phyloP scores from a whole-genome alignment of 1,140 invertebrate species.

The Drosophila jambulina region DNA sequence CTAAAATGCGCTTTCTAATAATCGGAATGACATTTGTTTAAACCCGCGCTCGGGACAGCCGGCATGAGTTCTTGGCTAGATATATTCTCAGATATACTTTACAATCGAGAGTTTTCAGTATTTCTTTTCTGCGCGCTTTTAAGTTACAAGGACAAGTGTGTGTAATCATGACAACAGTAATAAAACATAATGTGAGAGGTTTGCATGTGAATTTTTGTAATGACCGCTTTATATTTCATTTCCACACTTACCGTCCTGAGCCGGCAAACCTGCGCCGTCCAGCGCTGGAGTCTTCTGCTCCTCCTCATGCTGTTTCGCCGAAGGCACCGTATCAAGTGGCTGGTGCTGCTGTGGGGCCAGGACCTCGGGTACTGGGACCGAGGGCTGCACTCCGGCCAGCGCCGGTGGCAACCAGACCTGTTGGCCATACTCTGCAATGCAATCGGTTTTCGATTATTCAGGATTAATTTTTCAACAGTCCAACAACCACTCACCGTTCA shows the following conservation, averaged over 20 bases:
- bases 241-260: constrained; percentile 75
- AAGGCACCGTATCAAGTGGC: constrained; percentile 10
- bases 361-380: constrained; percentile 32
- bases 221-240: constrained; percentile 62
- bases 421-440: constrained; percentile 64
- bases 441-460: too few species aligned
- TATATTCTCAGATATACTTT: constrained; percentile 44
- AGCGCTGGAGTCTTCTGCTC: constrained; percentile 56
- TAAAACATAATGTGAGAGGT: constrained; percentile 82
- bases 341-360: constrained; percentile 31
- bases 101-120: constrained; percentile 24
- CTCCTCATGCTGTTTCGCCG: constrained; percentile 33
- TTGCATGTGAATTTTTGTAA: constrained; percentile 78
- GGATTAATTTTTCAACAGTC: not conserved
- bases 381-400: constrained; percentile 36
- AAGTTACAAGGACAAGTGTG: constrained; percentile 49
- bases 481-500: constrained; percentile 58
- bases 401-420: constrained; percentile 71
- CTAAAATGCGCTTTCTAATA: constrained; percentile 41
- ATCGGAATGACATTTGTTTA: constrained; percentile 42
- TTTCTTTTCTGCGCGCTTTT: constrained; percentile 39
- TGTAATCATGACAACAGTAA: constrained; percentile 77
- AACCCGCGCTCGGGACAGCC: constrained; percentile 34
- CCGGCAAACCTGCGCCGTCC: constrained; percentile 72
- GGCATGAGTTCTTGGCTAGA: constrained; percentile 46